These are phyloP conservation scores for Siderastrea radians DNA, from an alignment of 92 coral and sea anemone species.

Conservation along the genomic window DNA sequence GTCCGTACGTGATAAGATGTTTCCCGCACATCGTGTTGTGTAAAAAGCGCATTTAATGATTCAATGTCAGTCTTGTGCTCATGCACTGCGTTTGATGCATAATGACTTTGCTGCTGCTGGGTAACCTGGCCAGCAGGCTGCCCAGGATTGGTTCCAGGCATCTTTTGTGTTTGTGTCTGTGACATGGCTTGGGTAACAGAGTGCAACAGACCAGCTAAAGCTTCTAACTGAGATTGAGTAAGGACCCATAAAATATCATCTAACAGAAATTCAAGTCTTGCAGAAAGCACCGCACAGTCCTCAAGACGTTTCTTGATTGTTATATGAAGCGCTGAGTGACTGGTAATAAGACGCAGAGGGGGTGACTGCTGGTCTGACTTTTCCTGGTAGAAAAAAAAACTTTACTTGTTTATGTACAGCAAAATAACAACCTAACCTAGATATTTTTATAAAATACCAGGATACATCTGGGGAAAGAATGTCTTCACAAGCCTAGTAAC, in stretches of 20 bases:
- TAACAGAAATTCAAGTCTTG: conserved; percentile 85
- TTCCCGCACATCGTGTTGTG: conserved; percentile 86
- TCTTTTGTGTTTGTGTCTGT: conserved; percentile 53
- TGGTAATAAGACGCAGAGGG: conserved; percentile 95
- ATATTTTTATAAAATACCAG: too few relatives aligned
- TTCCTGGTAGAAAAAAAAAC: conserved; percentile 58
- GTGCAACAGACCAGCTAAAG: conserved; percentile 82
- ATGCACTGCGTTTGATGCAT: conserved; percentile 61
- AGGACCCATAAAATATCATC: conserved; percentile 98
- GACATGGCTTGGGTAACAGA: conserved; percentile 82
- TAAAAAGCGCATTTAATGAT: conserved; percentile 70
- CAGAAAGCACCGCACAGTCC: conserved; percentile 95
- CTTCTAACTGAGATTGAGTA: conserved; percentile 91
- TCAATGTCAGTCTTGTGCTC: conserved; percentile 60
- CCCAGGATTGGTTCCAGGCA: conserved; percentile 65
- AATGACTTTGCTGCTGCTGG: conserved; percentile 57
- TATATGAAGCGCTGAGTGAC: conserved; percentile 89
- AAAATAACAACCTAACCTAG: not conserved
- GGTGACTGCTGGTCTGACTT: conserved; percentile 67
- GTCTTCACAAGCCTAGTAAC: too few relatives aligned
- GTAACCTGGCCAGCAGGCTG: conserved; percentile 71
- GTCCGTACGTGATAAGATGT: conserved; percentile 93
- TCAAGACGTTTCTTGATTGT: conserved; percentile 94
- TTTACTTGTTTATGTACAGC: not conserved
- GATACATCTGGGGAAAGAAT: too few relatives aligned